Evolutionary conservation across 53 echinoderm and acorn worm species (phyloP).

Genomic region (Patiria pectinifera): DNA sequence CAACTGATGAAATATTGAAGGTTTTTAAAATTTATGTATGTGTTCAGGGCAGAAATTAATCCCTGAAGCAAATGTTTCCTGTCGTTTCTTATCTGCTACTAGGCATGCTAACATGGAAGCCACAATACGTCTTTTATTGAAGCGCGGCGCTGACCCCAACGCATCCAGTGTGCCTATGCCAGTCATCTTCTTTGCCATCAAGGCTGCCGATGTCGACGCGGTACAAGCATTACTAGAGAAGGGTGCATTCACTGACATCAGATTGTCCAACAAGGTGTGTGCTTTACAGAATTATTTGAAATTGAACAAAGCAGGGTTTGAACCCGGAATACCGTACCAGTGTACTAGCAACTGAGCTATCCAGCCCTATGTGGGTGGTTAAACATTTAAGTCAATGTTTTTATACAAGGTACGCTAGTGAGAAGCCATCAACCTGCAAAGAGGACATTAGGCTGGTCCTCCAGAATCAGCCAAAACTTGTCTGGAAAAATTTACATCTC

Average conservation of each 20-base stretch:
- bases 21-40: too few relatives aligned
- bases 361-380: too few relatives aligned
- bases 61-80: background rate
- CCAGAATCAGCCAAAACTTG: too few relatives aligned
- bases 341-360: too few relatives aligned
- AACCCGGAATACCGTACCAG: too few relatives aligned
- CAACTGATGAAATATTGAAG: too few relatives aligned
- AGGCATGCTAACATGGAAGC: constrained; percentile 96
- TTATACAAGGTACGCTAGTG: too few relatives aligned
- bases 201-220: constrained; percentile 92
- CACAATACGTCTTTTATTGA: constrained; percentile 85
- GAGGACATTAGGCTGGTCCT: too few relatives aligned
- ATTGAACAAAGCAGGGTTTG: background rate
- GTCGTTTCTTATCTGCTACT: background rate
- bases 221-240: constrained; percentile 86
- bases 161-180: constrained; percentile 97
- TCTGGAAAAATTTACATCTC: too few relatives aligned
- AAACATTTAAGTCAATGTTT: too few relatives aligned
- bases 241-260: constrained; percentile 78
- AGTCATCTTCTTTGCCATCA: constrained; percentile 95
- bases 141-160: constrained; percentile 94
- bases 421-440: too few relatives aligned
- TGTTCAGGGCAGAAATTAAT: background rate
- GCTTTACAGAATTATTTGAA: background rate
- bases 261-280: constrained; percentile 81